phyloP scores from a whole-genome alignment of 2,113 vertebrate genomes.

The Piprites chloris region DNA sequence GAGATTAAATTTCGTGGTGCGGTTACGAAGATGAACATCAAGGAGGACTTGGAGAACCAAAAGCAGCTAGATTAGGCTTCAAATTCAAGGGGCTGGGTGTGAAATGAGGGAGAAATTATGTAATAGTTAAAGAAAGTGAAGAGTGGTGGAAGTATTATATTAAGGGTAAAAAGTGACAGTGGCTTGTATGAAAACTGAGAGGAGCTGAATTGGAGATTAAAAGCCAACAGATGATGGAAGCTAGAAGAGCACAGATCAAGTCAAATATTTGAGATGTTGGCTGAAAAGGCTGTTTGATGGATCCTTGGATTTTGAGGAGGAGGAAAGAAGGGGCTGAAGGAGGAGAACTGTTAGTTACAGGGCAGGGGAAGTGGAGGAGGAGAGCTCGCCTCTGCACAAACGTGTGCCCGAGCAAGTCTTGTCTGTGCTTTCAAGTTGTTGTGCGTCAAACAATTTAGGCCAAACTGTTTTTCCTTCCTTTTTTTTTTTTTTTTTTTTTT shows the following conservation, averaged over 20 bases:
- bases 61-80: background rate
- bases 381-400: background rate
- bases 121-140: background rate
- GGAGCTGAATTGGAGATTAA: background rate
- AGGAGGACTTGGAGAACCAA: background rate
- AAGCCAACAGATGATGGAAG: background rate
- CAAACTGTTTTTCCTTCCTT: background rate
- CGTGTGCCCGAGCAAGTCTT: background rate
- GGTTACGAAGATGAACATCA: background rate
- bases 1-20: background rate
- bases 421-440: conserved; percentile 1
- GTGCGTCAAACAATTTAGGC: conserved; percentile 12
- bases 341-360: background rate
- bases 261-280: background rate
- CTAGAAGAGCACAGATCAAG: background rate
- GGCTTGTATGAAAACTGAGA: background rate
- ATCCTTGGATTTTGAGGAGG: background rate
- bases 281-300: background rate
- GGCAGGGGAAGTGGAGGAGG: background rate
- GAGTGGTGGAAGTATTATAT: background rate
- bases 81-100: background rate
- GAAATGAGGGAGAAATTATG: background rate
- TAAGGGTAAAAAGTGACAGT: background rate
- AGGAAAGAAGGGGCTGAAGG: background rate
- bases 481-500: background rate